Evolutionary conservation across 2,888 invertebrate species (phyloP).

Genomic region (Liposcelis brunnea): DNA sequence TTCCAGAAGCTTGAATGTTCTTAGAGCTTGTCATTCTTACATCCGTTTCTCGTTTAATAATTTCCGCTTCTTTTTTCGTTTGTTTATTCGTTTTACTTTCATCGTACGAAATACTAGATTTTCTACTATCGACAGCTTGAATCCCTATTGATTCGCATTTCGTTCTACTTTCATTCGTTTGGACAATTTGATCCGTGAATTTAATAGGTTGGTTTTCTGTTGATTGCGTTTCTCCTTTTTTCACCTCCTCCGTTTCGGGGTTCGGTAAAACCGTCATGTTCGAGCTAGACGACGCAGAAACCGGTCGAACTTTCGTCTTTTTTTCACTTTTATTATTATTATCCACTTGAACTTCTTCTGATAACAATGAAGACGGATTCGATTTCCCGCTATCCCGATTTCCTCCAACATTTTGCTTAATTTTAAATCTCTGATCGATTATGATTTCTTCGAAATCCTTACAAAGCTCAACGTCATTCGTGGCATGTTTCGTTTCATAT

Average conservation of each 20-base stretch:
- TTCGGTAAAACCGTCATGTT: background rate
- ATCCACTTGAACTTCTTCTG: background rate
- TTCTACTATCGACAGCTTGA: background rate
- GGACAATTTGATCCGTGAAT: background rate
- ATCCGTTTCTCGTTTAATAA: background rate
- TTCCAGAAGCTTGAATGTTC: conserved; percentile 5
- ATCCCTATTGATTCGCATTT: background rate
- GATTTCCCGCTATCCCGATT: conserved; percentile 8
- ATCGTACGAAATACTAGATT: too few species aligned
- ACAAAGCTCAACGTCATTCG: too few species aligned
- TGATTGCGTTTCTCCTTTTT: too few species aligned
- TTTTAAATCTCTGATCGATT: conserved; percentile 3
- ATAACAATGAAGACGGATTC: too few species aligned
- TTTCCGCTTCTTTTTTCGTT: too few species aligned
- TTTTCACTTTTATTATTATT: background rate
- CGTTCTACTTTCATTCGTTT: background rate
- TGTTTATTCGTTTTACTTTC: too few species aligned
- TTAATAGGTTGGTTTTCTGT: background rate
- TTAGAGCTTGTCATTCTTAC: background rate
- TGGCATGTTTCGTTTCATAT: too few species aligned
- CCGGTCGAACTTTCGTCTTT: background rate
- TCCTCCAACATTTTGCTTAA: conserved; percentile 11
- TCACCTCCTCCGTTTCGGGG: too few species aligned
- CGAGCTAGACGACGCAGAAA: conserved; percentile 4
- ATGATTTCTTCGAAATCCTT: background rate